These are phyloP conservation scores for Drosophila pallidifrons DNA, from an alignment of 1,140 invertebrate genomes.

Conservation along the genomic window DNA sequence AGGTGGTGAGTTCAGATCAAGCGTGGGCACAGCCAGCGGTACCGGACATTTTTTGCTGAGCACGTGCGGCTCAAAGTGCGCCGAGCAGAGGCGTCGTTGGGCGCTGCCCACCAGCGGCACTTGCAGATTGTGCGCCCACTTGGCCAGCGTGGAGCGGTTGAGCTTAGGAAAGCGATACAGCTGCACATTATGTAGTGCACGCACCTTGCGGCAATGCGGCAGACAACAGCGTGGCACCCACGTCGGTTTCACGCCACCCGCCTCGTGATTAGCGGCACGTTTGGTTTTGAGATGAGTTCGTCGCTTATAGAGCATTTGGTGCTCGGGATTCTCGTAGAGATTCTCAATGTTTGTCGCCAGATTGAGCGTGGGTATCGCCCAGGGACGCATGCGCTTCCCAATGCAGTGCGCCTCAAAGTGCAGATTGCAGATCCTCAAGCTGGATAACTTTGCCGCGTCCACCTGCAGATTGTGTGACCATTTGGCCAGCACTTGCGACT, in stretches of 20 bases:
- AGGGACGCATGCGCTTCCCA: slow-evolving; percentile 74
- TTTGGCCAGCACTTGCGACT: slow-evolving; percentile 65
- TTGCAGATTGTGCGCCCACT: slow-evolving; percentile 80
- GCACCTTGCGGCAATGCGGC: slow-evolving; percentile 76
- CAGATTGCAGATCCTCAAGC: slow-evolving; percentile 72
- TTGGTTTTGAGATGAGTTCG: slow-evolving; percentile 53
- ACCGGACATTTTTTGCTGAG: slow-evolving; percentile 81
- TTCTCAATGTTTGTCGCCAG: slow-evolving; percentile 71
- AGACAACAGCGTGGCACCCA: slow-evolving; percentile 79
- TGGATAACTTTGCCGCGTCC: slow-evolving; percentile 53
- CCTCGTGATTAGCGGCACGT: neutral
- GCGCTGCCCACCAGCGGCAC: slow-evolving; percentile 72
- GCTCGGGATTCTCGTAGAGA: slow-evolving; percentile 78
- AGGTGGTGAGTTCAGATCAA: slow-evolving; percentile 71
- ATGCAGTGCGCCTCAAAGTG: slow-evolving; percentile 80
- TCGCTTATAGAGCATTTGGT: slow-evolving; percentile 67
- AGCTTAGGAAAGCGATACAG: slow-evolving; percentile 76
- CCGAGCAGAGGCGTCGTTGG: slow-evolving; percentile 72
- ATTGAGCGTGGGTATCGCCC: slow-evolving; percentile 81
- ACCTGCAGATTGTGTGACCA: slow-evolving; percentile 78
- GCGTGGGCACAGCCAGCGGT: slow-evolving; percentile 71
- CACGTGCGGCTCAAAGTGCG: slow-evolving; percentile 76
- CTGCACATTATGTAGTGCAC: slow-evolving; percentile 71
- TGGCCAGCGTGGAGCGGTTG: slow-evolving; percentile 75
- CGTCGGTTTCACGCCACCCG: slow-evolving; percentile 52